Conservation (phyloP, 1,140 invertebrate genomes). For the Tetramorium alpestre region DNA sequence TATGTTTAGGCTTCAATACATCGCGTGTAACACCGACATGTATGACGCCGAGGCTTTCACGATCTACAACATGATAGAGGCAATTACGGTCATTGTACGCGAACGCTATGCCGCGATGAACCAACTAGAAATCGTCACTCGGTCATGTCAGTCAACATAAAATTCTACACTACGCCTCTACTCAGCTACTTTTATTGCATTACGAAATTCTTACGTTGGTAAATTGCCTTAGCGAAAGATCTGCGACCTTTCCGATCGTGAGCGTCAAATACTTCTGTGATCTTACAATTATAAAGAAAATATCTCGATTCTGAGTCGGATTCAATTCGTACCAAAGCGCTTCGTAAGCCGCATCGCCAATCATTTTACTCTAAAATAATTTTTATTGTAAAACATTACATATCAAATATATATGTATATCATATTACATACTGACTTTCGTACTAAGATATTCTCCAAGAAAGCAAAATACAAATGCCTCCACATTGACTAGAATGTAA, state of each 20-base stretch:
- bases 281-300: constrained; percentile 47
- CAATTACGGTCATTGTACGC: background rate
- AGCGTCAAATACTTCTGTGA: constrained; percentile 51
- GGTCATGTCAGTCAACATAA: background rate
- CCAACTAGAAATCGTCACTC: background rate
- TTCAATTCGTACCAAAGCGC: constrained; percentile 51
- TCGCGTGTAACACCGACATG: constrained; percentile 52
- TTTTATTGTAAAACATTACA: background rate
- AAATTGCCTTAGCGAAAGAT: constrained; percentile 50
- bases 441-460: constrained; percentile 51
- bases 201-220: constrained; percentile 38
- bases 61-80: constrained; percentile 58
- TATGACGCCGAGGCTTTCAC: constrained; percentile 62
- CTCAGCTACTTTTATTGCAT: background rate
- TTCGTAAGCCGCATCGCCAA: constrained; percentile 36
- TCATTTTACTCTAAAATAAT: constrained; percentile 46
- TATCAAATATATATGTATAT: background rate
- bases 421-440: constrained; percentile 30
- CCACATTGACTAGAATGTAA: constrained; percentile 24
- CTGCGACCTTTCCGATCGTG: constrained; percentile 46
- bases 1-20: constrained; percentile 55
- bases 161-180: background rate
- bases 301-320: constrained; percentile 27
- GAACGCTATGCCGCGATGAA: background rate
- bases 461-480: constrained; percentile 56